These are phyloP conservation scores for Aurelia coerulea DNA, from an alignment of 30 jellyfish, hydroid and myxozoan genomes.

Conservation along the genomic window DNA sequence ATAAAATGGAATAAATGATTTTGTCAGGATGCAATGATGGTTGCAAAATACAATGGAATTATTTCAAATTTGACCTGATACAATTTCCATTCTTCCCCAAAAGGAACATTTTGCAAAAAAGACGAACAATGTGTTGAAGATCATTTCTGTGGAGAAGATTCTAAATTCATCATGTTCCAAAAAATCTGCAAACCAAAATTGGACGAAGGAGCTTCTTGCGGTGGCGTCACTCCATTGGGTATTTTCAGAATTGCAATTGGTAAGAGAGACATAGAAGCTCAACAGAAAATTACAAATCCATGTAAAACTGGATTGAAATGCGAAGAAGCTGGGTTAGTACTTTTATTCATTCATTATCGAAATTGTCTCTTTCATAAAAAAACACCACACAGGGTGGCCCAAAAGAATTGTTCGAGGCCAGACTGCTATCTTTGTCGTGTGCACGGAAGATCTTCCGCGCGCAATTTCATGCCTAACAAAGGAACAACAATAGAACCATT, in stretches of 20 bases:
- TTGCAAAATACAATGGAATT: not conserved
- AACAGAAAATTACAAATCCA: slow-evolving; percentile 31
- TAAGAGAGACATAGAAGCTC: slow-evolving; percentile 16
- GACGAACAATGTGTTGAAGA: slow-evolving; percentile 65
- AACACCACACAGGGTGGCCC: too few species aligned
- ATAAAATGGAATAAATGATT: too few species aligned
- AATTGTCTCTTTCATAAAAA: too few species aligned
- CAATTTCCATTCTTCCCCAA: not conserved
- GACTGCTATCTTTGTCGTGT: too few species aligned
- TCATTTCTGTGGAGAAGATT: slow-evolving; percentile 52
- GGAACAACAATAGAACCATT: too few species aligned
- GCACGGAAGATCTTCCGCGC: too few species aligned
- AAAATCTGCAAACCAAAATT: slow-evolving; percentile 76
- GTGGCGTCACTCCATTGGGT: slow-evolving; percentile 48
- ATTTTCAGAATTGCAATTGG: slow-evolving; percentile 38
- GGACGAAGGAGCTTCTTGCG: slow-evolving; percentile 83
- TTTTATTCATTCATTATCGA: too few species aligned
- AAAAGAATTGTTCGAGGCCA: too few species aligned
- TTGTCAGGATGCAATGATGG: too few species aligned
- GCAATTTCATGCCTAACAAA: too few species aligned
- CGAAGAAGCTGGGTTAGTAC: slow-evolving; percentile 81
- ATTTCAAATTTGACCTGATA: too few species aligned
- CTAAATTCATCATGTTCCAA: slow-evolving; percentile 49
- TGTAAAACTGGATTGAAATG: slow-evolving; percentile 82
- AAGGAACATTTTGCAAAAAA: slow-evolving; percentile 84